Evolutionary conservation across 92 coral and sea anemone genomes (phyloP).

Genomic region (Actinernus sp.): DNA sequence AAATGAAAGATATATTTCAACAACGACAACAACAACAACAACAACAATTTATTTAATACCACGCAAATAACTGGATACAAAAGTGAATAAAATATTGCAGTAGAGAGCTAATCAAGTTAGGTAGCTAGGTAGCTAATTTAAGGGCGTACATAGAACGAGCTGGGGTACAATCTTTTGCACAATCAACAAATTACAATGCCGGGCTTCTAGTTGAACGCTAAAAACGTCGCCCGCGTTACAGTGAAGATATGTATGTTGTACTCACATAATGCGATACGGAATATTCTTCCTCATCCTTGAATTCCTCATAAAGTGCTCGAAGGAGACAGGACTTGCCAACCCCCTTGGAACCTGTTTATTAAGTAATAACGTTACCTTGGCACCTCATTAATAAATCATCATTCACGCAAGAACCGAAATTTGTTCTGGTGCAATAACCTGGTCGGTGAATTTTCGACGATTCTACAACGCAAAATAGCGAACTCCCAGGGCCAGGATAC

Average conservation of each 20-base stretch:
- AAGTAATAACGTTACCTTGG: conserved; percentile 20
- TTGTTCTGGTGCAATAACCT: too few species aligned
- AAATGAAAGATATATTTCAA: conserved; percentile 23
- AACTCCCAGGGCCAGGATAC: too few species aligned
- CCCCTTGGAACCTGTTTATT: conserved; percentile 26
- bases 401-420: too few species aligned
- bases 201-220: conserved; percentile 15
- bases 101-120: too few species aligned
- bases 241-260: conserved; percentile 16
- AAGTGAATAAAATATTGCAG: too few species aligned
- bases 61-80: too few species aligned
- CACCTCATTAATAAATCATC: too few species aligned
- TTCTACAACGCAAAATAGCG: too few species aligned
- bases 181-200: conserved; percentile 21
- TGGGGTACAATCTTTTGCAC: conserved; percentile 28
- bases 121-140: too few species aligned
- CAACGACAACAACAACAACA: too few species aligned
- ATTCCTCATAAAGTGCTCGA: conserved; percentile 11
- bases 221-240: conserved; percentile 13
- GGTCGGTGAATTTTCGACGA: too few species aligned
- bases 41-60: too few species aligned
- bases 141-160: conserved; percentile 25
- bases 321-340: conserved; percentile 22
- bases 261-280: conserved; percentile 17
- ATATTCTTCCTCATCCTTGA: conserved; percentile 20